Base-by-base conservation (phyloP, 2,797 vertebrate species). In the Chelon auratus region DNA sequence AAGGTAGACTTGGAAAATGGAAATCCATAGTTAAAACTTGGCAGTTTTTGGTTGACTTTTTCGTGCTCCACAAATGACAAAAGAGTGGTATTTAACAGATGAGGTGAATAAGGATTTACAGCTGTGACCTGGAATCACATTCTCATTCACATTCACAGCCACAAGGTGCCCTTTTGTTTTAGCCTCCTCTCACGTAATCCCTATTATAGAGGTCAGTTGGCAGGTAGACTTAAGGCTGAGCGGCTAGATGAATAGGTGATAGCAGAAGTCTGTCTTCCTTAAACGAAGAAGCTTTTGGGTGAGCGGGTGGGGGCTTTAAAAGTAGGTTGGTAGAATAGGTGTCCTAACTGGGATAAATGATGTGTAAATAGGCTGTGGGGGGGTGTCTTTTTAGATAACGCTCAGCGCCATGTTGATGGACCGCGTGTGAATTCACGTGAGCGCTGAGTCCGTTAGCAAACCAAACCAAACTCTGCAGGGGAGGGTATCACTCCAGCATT, bases 131-230 rank as follows among this genome's bases (percentile, higher is more conserved):
- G 26, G n/a, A 30, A 45, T 8, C 33, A 53, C n/a, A 43, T n/a
- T 15, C 63, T 75, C 50, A 48, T n/a, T n/a, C n/a, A n/a, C n/a
- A n/a, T n/a, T 39, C 33, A 18, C 22, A 20, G 68, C 18, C 57
- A 14, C 71, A 48, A 39, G 22, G 15, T 1, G 59, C 9, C 37
- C 6, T 60, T 64, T 57, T 54, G 37, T 69, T 65, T 68, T 33
- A 47, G 36, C 17, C 59, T 60, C 33, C 1, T 47, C 33, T 66
- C 63, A 30, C 20, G 12, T 86, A 88, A 88, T 75, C 72, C 60
- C 14, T 0, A 0, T 37, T 50, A 55, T 17, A 20, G 26, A 82
- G 81, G 81, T 78, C 75, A 77, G 66, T 42, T 48, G 9, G 55
- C 56, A 75, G 59, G 54, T 51, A 5, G 66, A 61, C 8, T 11